Conservation (phyloP, 1,140 invertebrate genomes). For the Scylla paramamosain region DNA sequence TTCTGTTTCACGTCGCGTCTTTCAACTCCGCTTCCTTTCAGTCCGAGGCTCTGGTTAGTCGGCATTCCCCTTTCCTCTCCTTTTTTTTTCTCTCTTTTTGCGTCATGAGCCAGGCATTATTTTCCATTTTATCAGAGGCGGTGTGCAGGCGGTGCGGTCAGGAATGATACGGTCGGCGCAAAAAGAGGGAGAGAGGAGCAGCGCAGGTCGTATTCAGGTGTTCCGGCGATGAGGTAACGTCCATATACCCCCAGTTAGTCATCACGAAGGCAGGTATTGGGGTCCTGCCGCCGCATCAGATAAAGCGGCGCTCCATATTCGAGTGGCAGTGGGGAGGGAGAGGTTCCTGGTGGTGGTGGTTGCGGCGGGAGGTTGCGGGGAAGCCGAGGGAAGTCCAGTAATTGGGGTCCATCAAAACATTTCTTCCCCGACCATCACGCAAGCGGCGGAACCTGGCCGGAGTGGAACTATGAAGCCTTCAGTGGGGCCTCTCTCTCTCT, state of each 20-base stretch:
- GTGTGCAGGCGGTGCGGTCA: neutral
- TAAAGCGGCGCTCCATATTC: neutral
- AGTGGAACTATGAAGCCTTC: neutral
- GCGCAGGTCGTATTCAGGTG: neutral
- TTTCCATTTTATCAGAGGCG: neutral
- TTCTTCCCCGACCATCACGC: slow-evolving; percentile 6
- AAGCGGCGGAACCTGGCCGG: neutral
- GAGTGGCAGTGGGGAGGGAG: neutral
- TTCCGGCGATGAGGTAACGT: neutral
- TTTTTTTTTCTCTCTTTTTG: too few relatives aligned
- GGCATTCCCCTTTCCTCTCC: too few relatives aligned
- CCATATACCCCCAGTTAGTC: neutral
- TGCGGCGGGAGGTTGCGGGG: slow-evolving; percentile 2
- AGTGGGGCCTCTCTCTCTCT: neutral
- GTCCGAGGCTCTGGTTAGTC: neutral
- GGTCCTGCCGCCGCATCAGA: neutral
- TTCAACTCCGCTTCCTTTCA: neutral
- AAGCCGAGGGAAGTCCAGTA: neutral
- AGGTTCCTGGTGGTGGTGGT: neutral
- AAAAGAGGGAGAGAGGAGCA: neutral
- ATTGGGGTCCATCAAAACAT: neutral
- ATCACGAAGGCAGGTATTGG: neutral
- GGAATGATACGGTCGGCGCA: neutral
- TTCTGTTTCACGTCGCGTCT: neutral
- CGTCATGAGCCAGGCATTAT: neutral